Evolutionary conservation across 1,140 invertebrate genomes (phyloP), one percentile per base, ranked within the genome.

Genomic region (Zaprionus taronus): DNA sequence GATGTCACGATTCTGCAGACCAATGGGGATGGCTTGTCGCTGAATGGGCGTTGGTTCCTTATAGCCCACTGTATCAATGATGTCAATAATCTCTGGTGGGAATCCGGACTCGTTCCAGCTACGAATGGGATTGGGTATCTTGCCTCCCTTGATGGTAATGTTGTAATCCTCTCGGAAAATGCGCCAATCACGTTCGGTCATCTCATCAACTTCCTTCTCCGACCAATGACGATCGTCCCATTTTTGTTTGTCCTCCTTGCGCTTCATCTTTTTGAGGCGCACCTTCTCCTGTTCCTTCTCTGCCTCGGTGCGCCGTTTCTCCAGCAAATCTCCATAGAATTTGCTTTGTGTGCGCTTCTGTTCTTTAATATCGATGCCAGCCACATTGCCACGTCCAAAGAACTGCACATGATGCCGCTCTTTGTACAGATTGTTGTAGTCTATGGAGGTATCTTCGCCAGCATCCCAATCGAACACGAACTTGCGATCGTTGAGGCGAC

Each of bases 381-480:
- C 99, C 67, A 99, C 95, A 93, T 99, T 98, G 22, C 99, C 99
- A 79, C 99, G 94, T 0, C 99, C 99, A 94, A 97, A 99, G 93
- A 99, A 99, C 94, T 99, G 99, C 5, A 96, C 96, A 93, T 98
- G 96, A 94, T 99, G 98, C 57, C 97, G 95, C 80, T 99, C 98
- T 93, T 99, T 99, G 85, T 99, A 99, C 3, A 99, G 94, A 72
- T 95, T 95, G 93, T 99, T 99, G 85, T 99, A 99, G 95, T 99
- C 99, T 74, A 97, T 96, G 17, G 98, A 98, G 0, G 99, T 99
- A 85, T 99, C 99, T 93, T 99, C 99, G 0, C 96, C 96, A 4
- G 98, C 98, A 94, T 99, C 99, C 99, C 99, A 99, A 94, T 99
- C 99, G 94, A 99, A 99, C 0, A 99, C 99, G 95, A 99, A 99